Evolutionary conservation across 2,888 invertebrate species (phyloP), one percentile per base, ranked within the genome.

Genomic region (Sarcophaga caerulescens): DNA sequence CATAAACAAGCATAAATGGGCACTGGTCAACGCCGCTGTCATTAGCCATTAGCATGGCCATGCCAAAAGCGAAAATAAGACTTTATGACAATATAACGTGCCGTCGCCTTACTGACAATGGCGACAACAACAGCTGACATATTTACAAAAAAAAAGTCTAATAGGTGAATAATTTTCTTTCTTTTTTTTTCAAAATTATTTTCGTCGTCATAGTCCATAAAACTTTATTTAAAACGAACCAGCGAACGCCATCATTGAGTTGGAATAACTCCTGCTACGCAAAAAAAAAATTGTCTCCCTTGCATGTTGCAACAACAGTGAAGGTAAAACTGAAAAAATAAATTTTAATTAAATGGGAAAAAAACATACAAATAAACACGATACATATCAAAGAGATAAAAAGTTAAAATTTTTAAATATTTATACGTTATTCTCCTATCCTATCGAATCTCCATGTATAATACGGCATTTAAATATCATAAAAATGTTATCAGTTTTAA

Each of bases 51-150:
- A 10, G 21, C 25, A 70, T 70, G 21, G 63, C 44, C 19, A 35
- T n/a, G 35, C 35, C 10, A 60, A 57, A 11, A 52, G 45, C 23
- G n/a, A n/a, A 23, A 80, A n/a, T 59, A n/a, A 66, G 35, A 73
- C 52, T 74, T 75, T 21, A 74, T 74, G 73, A 60, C 68, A 75
- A 45, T 66, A 52, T 73, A 80, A 68, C 83, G 77, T 66, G 73
- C 69, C 70, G 69, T 21, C 71, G 35, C 35, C 35, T 35, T 0
- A 71, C 60, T 78, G 70, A 78, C 70, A 86, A 81, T 84, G 74
- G 66, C 77, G 65, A 68, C 21, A 60, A 25, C 63, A 84, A 65
- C 77, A 77, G 77, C 75, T 81, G 83, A 85, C 83, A 66, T 65
- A 47, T 71, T 62, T n/a, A n/a, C n/a, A 65, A 65, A 23, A 65